Percentiles rank a stretch among this genome's conserved stretches.
phyloP scores from a whole-genome alignment of 2,797 vertebrate species.

The Adelosebastes latens region DNA sequence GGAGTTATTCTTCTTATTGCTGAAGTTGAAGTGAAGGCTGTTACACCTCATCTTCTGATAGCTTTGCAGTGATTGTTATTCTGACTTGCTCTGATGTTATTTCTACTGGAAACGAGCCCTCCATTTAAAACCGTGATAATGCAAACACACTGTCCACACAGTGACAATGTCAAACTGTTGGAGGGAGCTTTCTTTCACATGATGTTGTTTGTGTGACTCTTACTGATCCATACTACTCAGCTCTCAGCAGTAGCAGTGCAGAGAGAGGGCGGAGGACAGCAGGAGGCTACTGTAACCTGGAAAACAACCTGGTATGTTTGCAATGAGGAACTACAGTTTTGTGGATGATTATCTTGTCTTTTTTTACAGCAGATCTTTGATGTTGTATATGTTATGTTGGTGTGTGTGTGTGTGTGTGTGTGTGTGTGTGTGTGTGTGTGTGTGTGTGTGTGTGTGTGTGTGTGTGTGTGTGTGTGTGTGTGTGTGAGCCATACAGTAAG shows the following conservation, averaged over 20 bases:
- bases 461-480: background rate
- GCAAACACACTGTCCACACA: conserved; percentile 17
- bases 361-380: conserved; percentile 25
- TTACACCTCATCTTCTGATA: background rate
- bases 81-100: background rate
- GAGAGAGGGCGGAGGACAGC: background rate
- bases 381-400: conserved; percentile 24
- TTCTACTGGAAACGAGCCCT: background rate
- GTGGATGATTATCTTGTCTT: conserved; percentile 27
- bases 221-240: conserved; percentile 39
- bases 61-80: background rate
- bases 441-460: background rate
- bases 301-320: conserved; percentile 33
- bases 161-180: conserved; percentile 35
- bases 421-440: background rate
- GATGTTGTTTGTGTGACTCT: conserved; percentile 53
- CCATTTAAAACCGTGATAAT: background rate
- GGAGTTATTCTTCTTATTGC: background rate
- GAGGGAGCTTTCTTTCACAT: conserved; percentile 19
- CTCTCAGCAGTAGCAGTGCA: conserved; percentile 6
- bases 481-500: background rate
- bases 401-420: background rate
- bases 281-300: conserved; percentile 35
- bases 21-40: background rate
- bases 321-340: conserved; percentile 21